Base-by-base conservation (phyloP, 30 jellyfish, hydroid and myxozoan genomes). In the Aurelia sp. region DNA sequence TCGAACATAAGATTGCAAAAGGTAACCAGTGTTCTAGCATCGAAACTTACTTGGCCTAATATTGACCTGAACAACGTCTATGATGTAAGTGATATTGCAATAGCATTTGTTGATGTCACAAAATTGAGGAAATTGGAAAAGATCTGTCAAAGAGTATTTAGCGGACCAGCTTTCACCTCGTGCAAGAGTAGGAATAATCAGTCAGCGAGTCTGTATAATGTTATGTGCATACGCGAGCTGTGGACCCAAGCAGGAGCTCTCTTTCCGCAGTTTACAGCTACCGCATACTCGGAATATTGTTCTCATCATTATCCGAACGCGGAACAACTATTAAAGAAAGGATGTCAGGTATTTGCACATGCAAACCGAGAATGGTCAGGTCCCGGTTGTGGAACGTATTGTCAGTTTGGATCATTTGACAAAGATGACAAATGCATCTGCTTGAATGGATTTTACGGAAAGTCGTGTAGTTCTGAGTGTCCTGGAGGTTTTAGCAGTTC, bases 291-390 rank as follows among this genome's bases (percentile, higher is more conserved):
- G 4, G 79, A 35, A 48, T 82, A 40, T 70, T 69, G 85, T 19
- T 31, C 76, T 11, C 55, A 38, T 22, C 22, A 47, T 13, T 27
- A 31, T 51, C 17, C 63, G 0, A 1, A 18, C 10, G 16, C 63
- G 33, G 69, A 22, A 59, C 22, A 0, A 40, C 44, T 61, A 18
- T 53, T 48, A 13, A 72, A 40, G 72, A 52, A 55, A 12, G 22
- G 35, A 8, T 82, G 92, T 81, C 31, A 60, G 16, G 61, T 21
- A 59, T 17, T 72, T 40, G 19, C 33, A n/a, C 38, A 40, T 0
- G 58, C 18, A 57, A 44, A 50, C 21, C 74, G 83, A 2, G 89
- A 85, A 20, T 85, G 94, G 94, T 75, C 88, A 2, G 94, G 94
- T 8, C 63, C 8, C 9, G 63, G 65, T 64, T 73, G 88, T 27